Base-by-base conservation (phyloP, 2,113 vertebrate genomes). In the Athene cunicularia region DNA sequence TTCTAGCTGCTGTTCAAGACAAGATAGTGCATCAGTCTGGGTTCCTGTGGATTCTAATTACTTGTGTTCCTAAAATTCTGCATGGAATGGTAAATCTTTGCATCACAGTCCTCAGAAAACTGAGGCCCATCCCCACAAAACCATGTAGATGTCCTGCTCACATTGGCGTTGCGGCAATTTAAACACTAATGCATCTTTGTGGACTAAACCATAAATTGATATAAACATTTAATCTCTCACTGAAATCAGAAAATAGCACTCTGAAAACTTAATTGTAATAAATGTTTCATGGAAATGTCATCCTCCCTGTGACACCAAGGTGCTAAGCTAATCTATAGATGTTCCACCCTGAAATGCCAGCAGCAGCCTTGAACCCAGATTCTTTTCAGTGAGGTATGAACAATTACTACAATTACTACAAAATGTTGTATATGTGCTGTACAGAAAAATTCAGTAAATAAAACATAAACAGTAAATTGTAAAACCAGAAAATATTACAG, bases 401-500 rank as follows among this genome's bases (percentile, higher is more conserved):
- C n/a, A 80, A 73, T 80, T 92, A 43, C 22, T 74, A 14, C 11
- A 66, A 84, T 80, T 92, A 43, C 22, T 74, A 14, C 11, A 66
- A 84, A 47, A 71, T 74, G n/a, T 35, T 49, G 28, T 70, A 17
- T 50, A 53, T 0, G 0, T 26, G 17, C 2, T 55, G 26, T 41
- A 59, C 3, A 33, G 20, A 76, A 77, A 37, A 62, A n/a, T 20
- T 83, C 58, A 33, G 39, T 72, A 86, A 80, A 70, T 50, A 95
- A 35, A 14, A 62, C 6, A 45, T 14, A 24, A 79, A 79, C 3
- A 62, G 6, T 67, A 93, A 85, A 62, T 16, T 63, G 6, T 63
- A 83, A 86, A 88, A 18, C 1, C 12, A 76, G 49, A 90, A 83
- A 87, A 96, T 71, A 88, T 41, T 64, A 56, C 7, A 88, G 50